A percentile compares a stretch with the other conserved stretches of the same genome.
Conservation (phyloP, 2,113 vertebrate species). For the Pomatorhinus ruficollis region DNA sequence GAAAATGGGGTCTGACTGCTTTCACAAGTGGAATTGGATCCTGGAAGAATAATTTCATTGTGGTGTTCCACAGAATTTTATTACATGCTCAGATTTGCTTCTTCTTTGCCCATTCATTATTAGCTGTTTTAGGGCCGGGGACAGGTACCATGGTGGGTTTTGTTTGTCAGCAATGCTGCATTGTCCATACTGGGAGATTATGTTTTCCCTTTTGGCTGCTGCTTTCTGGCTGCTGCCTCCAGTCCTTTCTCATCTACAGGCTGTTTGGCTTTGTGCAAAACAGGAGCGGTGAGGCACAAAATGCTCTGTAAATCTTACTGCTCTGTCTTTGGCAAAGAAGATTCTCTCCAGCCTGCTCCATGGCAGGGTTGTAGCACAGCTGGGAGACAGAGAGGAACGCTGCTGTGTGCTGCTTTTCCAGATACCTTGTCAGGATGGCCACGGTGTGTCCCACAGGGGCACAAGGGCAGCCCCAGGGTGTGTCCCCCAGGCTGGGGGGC, state of each 20-base stretch:
- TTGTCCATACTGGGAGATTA: background rate
- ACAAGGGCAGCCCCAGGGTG: background rate
- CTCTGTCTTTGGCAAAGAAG: background rate
- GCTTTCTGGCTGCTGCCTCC: background rate
- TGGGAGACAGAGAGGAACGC: background rate
- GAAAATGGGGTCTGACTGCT: background rate
- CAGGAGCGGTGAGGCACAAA: background rate
- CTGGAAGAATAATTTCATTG: background rate
- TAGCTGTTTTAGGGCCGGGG: background rate
- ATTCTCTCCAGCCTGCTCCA: background rate
- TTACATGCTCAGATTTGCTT: background rate
- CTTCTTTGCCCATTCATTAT: background rate
- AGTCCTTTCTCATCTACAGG: background rate
- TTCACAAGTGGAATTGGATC: background rate
- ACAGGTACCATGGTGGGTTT: background rate
- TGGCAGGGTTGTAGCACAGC: background rate
- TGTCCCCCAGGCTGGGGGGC: background rate
- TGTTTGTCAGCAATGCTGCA: background rate
- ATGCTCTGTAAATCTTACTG: background rate
- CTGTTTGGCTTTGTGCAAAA: background rate
- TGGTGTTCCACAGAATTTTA: background rate
- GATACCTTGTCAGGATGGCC: background rate
- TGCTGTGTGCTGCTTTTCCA: background rate
- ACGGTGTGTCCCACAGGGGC: background rate
- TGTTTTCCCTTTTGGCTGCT: background rate